Evolutionary conservation across 2,888 invertebrate species (phyloP), one percentile per base, ranked within the genome.

Genomic region (Sthenelais limicola): DNA sequence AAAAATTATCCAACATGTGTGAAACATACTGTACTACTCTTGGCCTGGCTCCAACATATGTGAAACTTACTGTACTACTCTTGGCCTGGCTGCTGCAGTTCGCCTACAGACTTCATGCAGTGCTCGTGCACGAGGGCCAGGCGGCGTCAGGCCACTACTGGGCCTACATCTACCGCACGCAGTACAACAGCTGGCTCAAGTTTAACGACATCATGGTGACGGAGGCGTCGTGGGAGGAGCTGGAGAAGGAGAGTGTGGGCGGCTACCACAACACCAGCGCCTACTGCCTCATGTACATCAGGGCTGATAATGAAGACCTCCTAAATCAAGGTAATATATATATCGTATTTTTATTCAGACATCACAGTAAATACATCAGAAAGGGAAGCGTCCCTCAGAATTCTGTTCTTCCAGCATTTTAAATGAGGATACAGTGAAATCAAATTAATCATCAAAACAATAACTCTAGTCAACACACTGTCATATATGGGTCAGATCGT

Each of bases 81-180:
- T 43, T 43, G 12, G 12, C 12, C 47, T 56, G 28, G 7, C 38
- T 12, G 7, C 77, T 78, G 26, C 80, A 88, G 87, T 81, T 82
- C 72, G 84, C 85, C 4, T 89, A 89, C 80, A 82, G 85, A 73
- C 81, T 89, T 28, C 89, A 89, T 80, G 88, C 89, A 24, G 89
- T 89, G 54, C 79, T 89, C 73, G 89, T 89, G 4, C 89, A 89
- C 75, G 89, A 89, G 78, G 89, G 89, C 26, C 88, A 89, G 77
- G 89, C 89, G 15, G 88, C 88, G 12, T 87, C 88, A 0, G 89
- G 89, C 28, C 89, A 89, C 81, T 89, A 89, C 82, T 89, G 89
- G 89, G 88, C 89, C 1, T 89, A 89, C 78, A 85, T 89, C 47
- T 86, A 84, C 76, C 84, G 88, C 78, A 79, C 79, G n/a, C 73